Conservation (phyloP, 1,140 invertebrate species). For the Calephelis nemesis region DNA sequence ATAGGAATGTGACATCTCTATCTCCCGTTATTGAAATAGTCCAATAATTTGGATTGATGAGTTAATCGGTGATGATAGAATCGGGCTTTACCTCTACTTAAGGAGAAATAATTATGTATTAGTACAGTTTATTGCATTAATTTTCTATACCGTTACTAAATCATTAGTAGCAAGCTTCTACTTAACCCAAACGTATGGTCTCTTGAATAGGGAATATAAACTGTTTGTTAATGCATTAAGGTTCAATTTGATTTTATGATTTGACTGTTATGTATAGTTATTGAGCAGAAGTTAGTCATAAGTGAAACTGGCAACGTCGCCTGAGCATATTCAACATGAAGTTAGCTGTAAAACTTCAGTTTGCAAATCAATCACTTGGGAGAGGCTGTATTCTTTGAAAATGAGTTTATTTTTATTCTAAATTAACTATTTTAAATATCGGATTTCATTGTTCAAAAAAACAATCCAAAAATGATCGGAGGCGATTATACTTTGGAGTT, state of each 20-base stretch:
- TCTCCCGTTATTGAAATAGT: too few relatives aligned
- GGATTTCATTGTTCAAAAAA: constrained; percentile 8
- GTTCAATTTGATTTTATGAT: constrained; percentile 21
- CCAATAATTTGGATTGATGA: too few relatives aligned
- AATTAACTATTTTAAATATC: background rate
- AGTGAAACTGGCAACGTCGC: constrained; percentile 56
- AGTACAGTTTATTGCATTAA: background rate
- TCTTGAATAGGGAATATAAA: constrained; percentile 19
- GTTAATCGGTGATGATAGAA: too few relatives aligned
- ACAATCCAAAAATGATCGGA: constrained; percentile 82
- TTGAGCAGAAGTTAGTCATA: constrained; percentile 49
- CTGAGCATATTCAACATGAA: constrained; percentile 39
- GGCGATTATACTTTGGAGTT: constrained; percentile 93
- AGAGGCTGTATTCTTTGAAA: constrained; percentile 43
- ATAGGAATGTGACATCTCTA: too few relatives aligned
- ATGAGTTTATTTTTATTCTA: constrained; percentile 39
- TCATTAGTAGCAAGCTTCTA: constrained; percentile 15
- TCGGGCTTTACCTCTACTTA: too few relatives aligned
- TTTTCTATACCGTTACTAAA: background rate
- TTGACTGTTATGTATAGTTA: constrained; percentile 47
- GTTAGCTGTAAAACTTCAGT: constrained; percentile 53
- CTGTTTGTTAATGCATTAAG: constrained; percentile 15
- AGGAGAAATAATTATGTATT: too few relatives aligned
- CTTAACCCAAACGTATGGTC: constrained; percentile 30
- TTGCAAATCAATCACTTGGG: constrained; percentile 27